Evolutionary conservation across 2,888 invertebrate genomes (phyloP).

Genomic region (Drosophila limbata): DNA sequence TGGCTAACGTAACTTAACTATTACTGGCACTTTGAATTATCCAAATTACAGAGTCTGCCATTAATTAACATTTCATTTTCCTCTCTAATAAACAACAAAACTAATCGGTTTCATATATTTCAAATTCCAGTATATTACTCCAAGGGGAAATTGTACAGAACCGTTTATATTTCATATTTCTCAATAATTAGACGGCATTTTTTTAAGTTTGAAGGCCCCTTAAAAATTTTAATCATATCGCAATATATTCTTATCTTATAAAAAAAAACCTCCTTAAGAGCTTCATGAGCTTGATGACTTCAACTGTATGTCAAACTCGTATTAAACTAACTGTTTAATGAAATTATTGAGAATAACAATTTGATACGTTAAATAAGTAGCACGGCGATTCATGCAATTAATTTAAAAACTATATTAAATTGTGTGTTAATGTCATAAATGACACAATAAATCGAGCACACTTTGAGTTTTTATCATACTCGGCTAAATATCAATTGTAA

Average conservation of each 20-base stretch:
- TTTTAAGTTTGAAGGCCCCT: no score
- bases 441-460: not conserved
- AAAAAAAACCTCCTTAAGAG: no score
- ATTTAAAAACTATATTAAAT: not conserved
- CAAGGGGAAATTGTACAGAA: no score
- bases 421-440: not conserved
- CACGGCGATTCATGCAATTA: not conserved
- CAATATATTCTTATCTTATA: no score
- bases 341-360: not conserved
- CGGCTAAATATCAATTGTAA: not conserved
- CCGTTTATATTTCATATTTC: no score
- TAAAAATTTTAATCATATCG: no score
- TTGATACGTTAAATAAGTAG: not conserved
- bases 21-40: constrained; percentile 17
- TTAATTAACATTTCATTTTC: not conserved
- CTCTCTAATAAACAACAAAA: not conserved
- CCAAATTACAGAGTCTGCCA: constrained; percentile 11
- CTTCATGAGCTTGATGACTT: no score
- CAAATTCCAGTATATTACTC: no score
- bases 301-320: no score
- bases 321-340: not conserved
- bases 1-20: constrained; percentile 3
- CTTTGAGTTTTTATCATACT: not conserved
- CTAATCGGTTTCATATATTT: not conserved
- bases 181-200: no score